Base-by-base conservation (phyloP, 1,140 invertebrate species). In the Monomorium pharaonis region DNA sequence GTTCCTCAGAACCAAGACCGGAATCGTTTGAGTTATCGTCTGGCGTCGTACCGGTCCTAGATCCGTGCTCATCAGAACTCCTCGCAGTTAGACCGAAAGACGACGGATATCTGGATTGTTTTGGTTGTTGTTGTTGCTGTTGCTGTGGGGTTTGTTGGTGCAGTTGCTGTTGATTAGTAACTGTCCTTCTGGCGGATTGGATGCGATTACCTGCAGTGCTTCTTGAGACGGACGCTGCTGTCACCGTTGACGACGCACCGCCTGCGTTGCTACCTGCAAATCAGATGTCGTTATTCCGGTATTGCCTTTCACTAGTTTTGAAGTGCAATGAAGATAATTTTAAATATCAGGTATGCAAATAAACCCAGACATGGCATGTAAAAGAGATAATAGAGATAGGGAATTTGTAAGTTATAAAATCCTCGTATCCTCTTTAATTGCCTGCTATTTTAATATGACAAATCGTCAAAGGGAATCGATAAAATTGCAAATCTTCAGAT, bases 11-110 rank as follows among this genome's bases (percentile, higher is more conserved):
- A 33, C 97, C 97, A 70, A 98, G 96, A 27, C 97, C 97, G 85
- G 97, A 98, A 92, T 98, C 97, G 95, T 98, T 98, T 44, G 97
- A 98, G 95, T 97, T 98, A 93, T 98, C 97, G 84, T 95, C 94
- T 78, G 93, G 93, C 72, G 90, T 86, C 60, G 91, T 89, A 58
- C 87, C 92, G 33, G 87, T 89, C 24, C 90, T 88, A 18, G 90
- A 21, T 10, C 87, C 90, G 75, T 91, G 88, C 44, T 94, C 94
- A 93, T 95, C 93, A 87, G 94, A 90, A 62, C 88, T 92, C 69
- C 92, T 88, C 6, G 74, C 37, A 12, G 81, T 78, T 7, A 77
- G 75, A 65, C 89, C 84, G 24, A 92, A 89, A n/a, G 90, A 86
- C 42, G 92, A 86, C 0, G 91, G 84, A 63, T 65, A 84, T 78